Evolutionary conservation across 2,888 invertebrate genomes (phyloP).

Genomic region (Phortica okadai): DNA sequence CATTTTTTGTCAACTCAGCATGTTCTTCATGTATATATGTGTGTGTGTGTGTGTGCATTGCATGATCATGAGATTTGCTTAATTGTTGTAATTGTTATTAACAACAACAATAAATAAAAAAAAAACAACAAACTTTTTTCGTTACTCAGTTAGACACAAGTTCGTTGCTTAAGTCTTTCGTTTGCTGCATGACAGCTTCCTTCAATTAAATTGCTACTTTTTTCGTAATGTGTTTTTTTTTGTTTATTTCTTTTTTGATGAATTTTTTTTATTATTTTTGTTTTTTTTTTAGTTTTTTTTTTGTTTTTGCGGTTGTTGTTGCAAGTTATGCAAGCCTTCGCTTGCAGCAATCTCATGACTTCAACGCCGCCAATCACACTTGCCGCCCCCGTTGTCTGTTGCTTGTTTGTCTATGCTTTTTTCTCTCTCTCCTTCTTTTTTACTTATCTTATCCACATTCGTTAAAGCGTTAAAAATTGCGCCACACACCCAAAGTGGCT

Average conservation of each 20-base stretch:
- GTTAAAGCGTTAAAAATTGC: constrained; percentile 27
- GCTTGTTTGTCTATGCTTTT: neutral
- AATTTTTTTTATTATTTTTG: no score
- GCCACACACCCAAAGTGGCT: constrained; percentile 3
- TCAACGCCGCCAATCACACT: neutral
- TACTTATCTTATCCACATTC: neutral
- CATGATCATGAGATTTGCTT: constrained; percentile 36
- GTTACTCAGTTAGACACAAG: neutral
- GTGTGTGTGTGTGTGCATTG: constrained; percentile 19
- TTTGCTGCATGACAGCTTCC: constrained; percentile 18
- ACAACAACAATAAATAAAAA: neutral
- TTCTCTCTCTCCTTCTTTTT: neutral
- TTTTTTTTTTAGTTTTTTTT: no score
- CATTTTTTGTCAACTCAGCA: constrained; percentile 34
- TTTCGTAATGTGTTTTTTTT: neutral
- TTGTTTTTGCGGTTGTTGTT: constrained; percentile 13
- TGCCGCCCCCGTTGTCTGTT: neutral
- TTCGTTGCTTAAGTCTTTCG: constrained; percentile 25
- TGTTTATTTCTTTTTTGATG: neutral
- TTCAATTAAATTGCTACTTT: constrained; percentile 20
- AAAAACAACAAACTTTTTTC: neutral
- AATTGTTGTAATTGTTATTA: constrained; percentile 61
- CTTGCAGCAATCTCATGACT: constrained; percentile 53
- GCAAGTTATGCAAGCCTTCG: constrained; percentile 44
- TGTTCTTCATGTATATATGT: constrained; percentile 28